Percentiles rank a stretch among this genome's conserved stretches.
Evolutionary conservation across 2,797 vertebrate species (phyloP).

Genomic region (Acanthopagrus latus): DNA sequence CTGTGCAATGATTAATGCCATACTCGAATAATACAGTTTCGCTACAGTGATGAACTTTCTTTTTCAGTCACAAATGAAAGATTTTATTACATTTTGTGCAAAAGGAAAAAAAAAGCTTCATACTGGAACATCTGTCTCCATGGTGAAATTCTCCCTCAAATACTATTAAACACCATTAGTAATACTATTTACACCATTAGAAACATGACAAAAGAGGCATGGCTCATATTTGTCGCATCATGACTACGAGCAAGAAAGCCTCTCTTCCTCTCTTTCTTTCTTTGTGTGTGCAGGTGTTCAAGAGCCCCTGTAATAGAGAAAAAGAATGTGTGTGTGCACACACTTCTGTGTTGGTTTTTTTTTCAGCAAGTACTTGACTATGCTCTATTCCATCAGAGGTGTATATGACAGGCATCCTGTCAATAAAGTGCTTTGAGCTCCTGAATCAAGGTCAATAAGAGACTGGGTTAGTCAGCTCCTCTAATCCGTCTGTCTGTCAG

Average conservation of each 20-base stretch:
- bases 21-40: constrained; percentile 10
- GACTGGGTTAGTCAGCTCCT: constrained; percentile 63
- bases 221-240: constrained; percentile 30
- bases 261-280: constrained; percentile 15
- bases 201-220: constrained; percentile 1
- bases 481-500: constrained; percentile 70
- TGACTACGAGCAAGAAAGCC: neutral
- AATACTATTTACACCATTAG: neutral
- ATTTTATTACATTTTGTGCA: neutral
- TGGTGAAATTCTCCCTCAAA: constrained; percentile 32
- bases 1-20: constrained; percentile 21
- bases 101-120: constrained; percentile 10
- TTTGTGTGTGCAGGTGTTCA: constrained; percentile 24
- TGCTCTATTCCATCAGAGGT: constrained; percentile 49
- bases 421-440: constrained; percentile 68
- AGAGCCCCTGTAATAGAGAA: constrained; percentile 22
- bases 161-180: too few relatives aligned
- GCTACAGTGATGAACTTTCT: neutral
- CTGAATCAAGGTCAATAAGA: constrained; percentile 70
- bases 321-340: constrained; percentile 5
- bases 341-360: constrained; percentile 30
- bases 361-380: constrained; percentile 43
- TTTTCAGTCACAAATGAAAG: constrained; percentile 26
- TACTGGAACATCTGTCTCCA: constrained; percentile 44
- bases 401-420: constrained; percentile 63